A percentile compares a stretch with the other conserved stretches of the same genome.
Evolutionary conservation across 1,140 invertebrate genomes (phyloP).

Genomic region (Bacillus rossius): DNA sequence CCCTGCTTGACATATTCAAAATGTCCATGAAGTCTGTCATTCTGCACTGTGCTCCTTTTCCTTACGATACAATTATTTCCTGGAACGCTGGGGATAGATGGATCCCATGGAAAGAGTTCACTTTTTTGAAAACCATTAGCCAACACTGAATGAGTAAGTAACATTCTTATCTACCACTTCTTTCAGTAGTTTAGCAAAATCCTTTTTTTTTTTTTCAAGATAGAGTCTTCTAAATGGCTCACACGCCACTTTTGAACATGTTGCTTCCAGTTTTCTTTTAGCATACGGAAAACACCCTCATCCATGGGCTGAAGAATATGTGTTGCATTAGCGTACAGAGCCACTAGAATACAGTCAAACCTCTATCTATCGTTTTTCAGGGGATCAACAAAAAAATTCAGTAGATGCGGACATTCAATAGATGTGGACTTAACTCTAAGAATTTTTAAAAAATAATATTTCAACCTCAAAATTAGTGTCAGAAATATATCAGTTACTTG

Average conservation of each 20-base stretch:
- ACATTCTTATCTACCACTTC: slow-evolving; percentile 21
- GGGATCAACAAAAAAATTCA: too few relatives aligned
- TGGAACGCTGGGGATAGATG: too few relatives aligned
- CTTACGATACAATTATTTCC: not conserved
- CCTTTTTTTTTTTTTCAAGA: slow-evolving; percentile 31
- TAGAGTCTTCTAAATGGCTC: slow-evolving; percentile 10
- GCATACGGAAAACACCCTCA: slow-evolving; percentile 35
- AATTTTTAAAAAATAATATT: too few relatives aligned
- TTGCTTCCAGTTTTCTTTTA: slow-evolving; percentile 36
- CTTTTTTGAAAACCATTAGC: slow-evolving; percentile 33
- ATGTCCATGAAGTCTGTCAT: not conserved
- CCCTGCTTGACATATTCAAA: slow-evolving; percentile 5
- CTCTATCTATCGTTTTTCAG: too few relatives aligned
- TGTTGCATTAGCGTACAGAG: slow-evolving; percentile 39
- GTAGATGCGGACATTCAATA: too few relatives aligned
- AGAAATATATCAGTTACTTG: too few relatives aligned
- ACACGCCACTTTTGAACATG: slow-evolving; percentile 20
- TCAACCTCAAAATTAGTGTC: too few relatives aligned
- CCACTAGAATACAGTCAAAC: slow-evolving; percentile 40
- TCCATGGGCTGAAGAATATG: too few relatives aligned
- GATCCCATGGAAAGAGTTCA: too few relatives aligned
- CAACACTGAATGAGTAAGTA: slow-evolving; percentile 1
- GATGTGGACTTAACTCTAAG: too few relatives aligned
- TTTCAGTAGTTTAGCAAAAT: too few relatives aligned
- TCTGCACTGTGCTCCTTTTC: not conserved